phyloP scores from a whole-genome alignment of 2,888 invertebrate species.

The Eilema depressum region DNA sequence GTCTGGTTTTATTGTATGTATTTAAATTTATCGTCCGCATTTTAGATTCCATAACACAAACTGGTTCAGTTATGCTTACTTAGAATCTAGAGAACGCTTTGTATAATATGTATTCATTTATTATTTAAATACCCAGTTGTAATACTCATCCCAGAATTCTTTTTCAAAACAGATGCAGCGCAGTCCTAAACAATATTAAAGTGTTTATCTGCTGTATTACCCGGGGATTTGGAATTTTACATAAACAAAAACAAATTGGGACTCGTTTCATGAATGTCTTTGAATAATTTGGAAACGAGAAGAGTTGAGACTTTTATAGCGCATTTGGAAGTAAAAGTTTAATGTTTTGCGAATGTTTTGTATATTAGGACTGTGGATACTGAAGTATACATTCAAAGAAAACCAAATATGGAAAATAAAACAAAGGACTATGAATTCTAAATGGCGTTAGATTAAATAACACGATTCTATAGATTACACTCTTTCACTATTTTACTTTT shows the following conservation, averaged over 20 bases:
- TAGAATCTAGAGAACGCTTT: too few relatives aligned
- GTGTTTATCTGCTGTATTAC: conserved; percentile 28
- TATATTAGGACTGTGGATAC: background rate
- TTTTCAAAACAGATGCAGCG: conserved; percentile 25
- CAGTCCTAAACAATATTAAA: conserved; percentile 38
- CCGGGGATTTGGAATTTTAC: conserved; percentile 23
- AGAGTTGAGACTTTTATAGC: conserved; percentile 9
- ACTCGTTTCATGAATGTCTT: conserved; percentile 20
- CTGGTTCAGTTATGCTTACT: too few relatives aligned
- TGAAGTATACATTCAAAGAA: background rate
- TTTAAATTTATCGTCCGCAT: too few relatives aligned
- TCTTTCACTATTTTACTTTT: background rate
- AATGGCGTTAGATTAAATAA: too few relatives aligned
- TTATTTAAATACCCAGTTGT: background rate
- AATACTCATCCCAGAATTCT: conserved; percentile 6
- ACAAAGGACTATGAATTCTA: background rate
- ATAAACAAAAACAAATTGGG: conserved; percentile 28
- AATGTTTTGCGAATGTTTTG: conserved; percentile 1
- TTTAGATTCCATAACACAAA: too few relatives aligned
- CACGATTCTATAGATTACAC: too few relatives aligned
- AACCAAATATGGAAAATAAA: background rate
- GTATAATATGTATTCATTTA: too few relatives aligned
- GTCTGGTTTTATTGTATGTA: too few relatives aligned
- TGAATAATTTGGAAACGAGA: conserved; percentile 37
- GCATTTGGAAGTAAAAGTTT: conserved; percentile 4